These are phyloP conservation scores for Gymnocephalus cernua DNA, from an alignment of 2,113 vertebrate species.

Conservation along the genomic window DNA sequence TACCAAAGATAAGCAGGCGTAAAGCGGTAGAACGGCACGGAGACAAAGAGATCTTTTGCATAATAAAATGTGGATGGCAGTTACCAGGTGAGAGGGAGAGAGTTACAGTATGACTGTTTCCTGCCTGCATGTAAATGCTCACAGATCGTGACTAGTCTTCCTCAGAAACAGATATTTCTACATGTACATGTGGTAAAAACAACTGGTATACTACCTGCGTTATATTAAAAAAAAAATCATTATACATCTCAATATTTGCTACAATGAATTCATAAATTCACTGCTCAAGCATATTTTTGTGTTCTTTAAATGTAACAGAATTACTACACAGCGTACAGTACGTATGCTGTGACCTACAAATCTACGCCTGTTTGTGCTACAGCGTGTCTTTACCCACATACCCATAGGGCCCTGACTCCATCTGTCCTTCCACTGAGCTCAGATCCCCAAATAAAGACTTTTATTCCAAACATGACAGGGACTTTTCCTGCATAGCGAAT, in stretches of 20 bases:
- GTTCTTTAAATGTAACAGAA: background rate
- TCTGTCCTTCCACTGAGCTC: conserved; percentile 71
- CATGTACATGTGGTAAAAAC: background rate
- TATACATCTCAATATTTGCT: conserved; percentile 6
- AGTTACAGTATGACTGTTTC: conserved; percentile 9
- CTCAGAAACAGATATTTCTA: background rate
- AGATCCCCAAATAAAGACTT: conserved; percentile 67
- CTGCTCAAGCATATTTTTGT: background rate
- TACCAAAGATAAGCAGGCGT: conserved; percentile 39
- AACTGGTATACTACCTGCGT: background rate
- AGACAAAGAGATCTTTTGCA: conserved; percentile 28
- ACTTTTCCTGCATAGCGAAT: conserved; percentile 40
- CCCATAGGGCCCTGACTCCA: conserved; percentile 70
- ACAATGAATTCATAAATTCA: background rate
- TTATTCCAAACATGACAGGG: conserved; percentile 57
- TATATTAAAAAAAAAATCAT: background rate
- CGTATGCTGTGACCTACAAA: conserved; percentile 69
- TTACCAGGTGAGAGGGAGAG: background rate
- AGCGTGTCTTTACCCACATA: conserved; percentile 59
- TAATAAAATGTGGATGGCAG: conserved; percentile 32
- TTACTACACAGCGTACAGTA: conserved; percentile 4
- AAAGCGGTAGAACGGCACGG: conserved; percentile 15
- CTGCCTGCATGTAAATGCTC: conserved; percentile 18
- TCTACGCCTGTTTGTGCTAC: conserved; percentile 45
- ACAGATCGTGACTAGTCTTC: conserved; percentile 1